Evolutionary conservation across 2,113 vertebrate species (phyloP), one percentile per base, ranked within the genome.

Genomic region (Gorsachius goisagi): DNA sequence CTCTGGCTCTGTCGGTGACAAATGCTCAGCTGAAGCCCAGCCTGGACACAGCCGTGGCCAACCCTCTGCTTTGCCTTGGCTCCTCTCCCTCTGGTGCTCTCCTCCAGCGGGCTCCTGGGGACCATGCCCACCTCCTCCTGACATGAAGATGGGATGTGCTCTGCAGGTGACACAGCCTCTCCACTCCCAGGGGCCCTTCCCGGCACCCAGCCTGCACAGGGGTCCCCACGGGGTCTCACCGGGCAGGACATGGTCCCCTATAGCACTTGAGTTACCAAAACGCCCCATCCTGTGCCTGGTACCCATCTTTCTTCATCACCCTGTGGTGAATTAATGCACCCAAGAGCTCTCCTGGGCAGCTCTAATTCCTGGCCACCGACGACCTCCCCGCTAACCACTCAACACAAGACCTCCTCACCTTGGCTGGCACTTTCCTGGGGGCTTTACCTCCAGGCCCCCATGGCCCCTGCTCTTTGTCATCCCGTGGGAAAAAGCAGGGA

Each of bases 241-340:
- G 16, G 39, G 9, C 18, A 47, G 37, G 15, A 27, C 2, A 0
- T 39, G 45, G 12, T 35, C 58, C 35, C 33, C 18, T 47, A 32
- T 12, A 12, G 45, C 59, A 28, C 35, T 3, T 49, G 32, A 62
- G 47, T 7, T 35, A 55, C 60, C 30, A 35, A 39, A 86, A 32
- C 1, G 0, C 12, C 44, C 59, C 1, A 0, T 12, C 16, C 1
- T 1, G 30, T n/a, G n/a, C n/a, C n/a, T 28, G 41, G n/a, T 33
- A 44, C 30, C 39, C 26, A 24, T 27, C 22, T 55, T 27, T 59
- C 37, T 63, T 72, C n/a, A 32, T 41, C 73, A 49, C 9, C 39
- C 21, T 3, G 2, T 44, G 52, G 32, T 45, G 19, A 64, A 39
- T 47, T 47, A 58, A 53, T 14, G 33, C 45, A 73, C 26, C 20